A percentile compares a stretch with the other conserved stretches of the same genome.
Evolutionary conservation across 2,113 vertebrate species (phyloP).

Genomic region (Haemorhous mexicanus): DNA sequence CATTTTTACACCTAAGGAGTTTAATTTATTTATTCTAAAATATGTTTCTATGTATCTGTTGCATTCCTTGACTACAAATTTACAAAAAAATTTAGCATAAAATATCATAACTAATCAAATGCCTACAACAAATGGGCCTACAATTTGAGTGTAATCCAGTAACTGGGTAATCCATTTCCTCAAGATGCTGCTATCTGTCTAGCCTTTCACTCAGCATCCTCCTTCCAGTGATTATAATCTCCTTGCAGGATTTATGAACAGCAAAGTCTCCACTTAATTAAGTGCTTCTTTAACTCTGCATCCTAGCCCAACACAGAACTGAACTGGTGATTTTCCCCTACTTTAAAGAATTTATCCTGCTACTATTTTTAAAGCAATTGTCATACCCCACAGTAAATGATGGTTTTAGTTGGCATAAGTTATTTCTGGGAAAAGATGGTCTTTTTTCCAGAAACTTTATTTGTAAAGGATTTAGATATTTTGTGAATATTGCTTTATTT

Average conservation of each 20-base stretch:
- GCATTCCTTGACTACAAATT: background rate
- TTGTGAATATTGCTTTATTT: background rate
- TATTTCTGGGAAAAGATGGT: background rate
- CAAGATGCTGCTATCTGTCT: background rate
- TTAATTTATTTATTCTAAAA: background rate
- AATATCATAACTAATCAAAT: constrained; percentile 55
- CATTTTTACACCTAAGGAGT: background rate
- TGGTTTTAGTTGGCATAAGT: background rate
- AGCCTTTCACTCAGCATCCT: background rate
- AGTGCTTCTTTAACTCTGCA: background rate
- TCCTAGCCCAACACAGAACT: background rate
- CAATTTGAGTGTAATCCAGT: background rate
- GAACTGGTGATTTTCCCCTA: background rate
- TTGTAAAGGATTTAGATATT: background rate
- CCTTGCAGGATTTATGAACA: background rate
- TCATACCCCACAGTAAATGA: rapidly evolving
- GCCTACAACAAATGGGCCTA: background rate
- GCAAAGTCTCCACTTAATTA: background rate
- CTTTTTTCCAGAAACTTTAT: background rate
- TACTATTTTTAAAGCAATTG: background rate
- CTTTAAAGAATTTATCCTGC: background rate
- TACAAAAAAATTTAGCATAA: constrained; percentile 48
- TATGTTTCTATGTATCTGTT: background rate
- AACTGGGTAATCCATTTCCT: background rate
- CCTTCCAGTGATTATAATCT: background rate